Conservation (phyloP, 2,888 invertebrate genomes). For the Drosophila austrosaltans region DNA sequence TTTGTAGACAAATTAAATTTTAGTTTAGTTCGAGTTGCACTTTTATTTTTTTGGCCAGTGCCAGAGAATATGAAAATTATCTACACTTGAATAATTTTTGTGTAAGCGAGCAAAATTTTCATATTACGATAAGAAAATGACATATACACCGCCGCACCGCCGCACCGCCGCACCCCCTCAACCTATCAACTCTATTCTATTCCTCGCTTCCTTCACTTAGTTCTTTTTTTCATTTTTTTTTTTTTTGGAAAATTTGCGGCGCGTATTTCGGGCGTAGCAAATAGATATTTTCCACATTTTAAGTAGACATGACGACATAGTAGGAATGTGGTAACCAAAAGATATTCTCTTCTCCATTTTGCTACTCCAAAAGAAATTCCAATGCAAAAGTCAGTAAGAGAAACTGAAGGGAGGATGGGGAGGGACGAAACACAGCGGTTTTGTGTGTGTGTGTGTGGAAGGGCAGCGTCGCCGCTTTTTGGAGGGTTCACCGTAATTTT, state of each 20-base stretch:
- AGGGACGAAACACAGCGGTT: constrained; percentile 14
- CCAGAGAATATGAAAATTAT: constrained; percentile 72
- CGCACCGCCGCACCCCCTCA: too few species aligned
- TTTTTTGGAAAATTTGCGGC: constrained; percentile 47
- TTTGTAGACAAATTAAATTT: constrained; percentile 75
- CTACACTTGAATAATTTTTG: constrained; percentile 79
- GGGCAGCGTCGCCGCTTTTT: constrained; percentile 5
- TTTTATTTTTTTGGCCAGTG: constrained; percentile 8
- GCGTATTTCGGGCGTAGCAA: constrained; percentile 72
- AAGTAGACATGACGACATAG: constrained; percentile 58
- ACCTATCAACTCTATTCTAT: background rate
- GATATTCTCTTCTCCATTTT: constrained; percentile 50
- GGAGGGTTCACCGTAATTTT: constrained; percentile 72
- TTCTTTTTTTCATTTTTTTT: constrained; percentile 2
- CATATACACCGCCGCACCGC: constrained; percentile 3
- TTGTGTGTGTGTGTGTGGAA: constrained; percentile 19
- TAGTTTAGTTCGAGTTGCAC: constrained; percentile 47
- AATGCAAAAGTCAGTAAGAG: constrained; percentile 50
- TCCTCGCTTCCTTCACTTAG: background rate
- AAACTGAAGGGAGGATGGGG: constrained; percentile 3
- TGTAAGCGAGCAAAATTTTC: constrained; percentile 67
- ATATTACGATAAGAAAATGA: constrained; percentile 73
- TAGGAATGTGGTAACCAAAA: constrained; percentile 69
- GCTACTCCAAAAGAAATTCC: constrained; percentile 61
- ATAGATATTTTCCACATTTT: constrained; percentile 78